Evolutionary conservation across 2,888 invertebrate genomes (phyloP).

Genomic region (Merodon equestris): DNA sequence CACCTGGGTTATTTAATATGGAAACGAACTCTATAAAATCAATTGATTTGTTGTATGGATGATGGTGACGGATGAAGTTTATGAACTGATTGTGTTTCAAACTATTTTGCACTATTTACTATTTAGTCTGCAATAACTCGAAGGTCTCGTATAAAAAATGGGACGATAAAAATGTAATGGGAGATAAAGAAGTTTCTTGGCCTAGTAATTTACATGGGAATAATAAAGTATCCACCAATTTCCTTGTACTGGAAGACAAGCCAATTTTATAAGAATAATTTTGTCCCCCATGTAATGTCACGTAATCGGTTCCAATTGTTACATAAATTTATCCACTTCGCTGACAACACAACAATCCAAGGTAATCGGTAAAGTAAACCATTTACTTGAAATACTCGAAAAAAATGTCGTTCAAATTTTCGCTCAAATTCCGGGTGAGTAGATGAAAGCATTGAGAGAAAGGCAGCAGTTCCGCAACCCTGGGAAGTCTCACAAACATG

Average conservation of each 20-base stretch:
- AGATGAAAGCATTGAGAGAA: constrained; percentile 35
- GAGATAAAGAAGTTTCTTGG: constrained; percentile 11
- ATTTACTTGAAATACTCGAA: constrained; percentile 34
- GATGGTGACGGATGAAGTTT: constrained; percentile 37
- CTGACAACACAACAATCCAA: background rate
- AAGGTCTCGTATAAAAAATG: too few relatives aligned
- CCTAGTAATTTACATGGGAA: too few relatives aligned
- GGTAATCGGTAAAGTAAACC: constrained; percentile 22
- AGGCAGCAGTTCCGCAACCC: constrained; percentile 32
- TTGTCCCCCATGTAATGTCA: too few relatives aligned
- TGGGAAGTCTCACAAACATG: constrained; percentile 37
- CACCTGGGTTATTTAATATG: constrained; percentile 11
- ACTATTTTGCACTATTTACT: constrained; percentile 21
- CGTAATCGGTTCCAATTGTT: constrained; percentile 1
- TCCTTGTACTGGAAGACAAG: too few relatives aligned
- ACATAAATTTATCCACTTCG: background rate
- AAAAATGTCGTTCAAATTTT: constrained; percentile 21
- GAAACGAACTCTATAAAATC: constrained; percentile 27
- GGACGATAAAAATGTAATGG: constrained; percentile 1
- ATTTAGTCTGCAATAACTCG: constrained; percentile 17
- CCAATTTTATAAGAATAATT: too few relatives aligned
- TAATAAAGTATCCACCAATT: too few relatives aligned
- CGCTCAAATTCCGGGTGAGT: constrained; percentile 28
- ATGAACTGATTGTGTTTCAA: constrained; percentile 25
- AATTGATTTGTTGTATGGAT: constrained; percentile 33